Evolutionary conservation across 2,888 invertebrate species (phyloP).

Genomic region (Heliconius hortense): DNA sequence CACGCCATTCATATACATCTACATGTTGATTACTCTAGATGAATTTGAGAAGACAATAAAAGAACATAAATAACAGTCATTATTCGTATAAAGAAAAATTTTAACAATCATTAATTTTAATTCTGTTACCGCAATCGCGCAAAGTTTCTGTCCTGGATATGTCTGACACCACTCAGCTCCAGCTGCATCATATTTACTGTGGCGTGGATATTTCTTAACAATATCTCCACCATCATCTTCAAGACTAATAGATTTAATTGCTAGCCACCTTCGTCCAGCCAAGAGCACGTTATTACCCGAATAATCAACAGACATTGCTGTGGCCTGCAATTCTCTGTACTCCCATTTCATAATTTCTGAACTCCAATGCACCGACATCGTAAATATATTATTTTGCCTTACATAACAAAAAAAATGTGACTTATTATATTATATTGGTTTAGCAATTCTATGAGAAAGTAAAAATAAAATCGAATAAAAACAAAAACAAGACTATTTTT

Average conservation of each 20-base stretch:
- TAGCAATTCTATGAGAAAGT: slow-evolving; percentile 1
- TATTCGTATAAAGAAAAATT: slow-evolving; percentile 18
- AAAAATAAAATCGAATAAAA: slow-evolving; percentile 18
- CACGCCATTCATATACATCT: slow-evolving; percentile 91
- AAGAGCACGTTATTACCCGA: slow-evolving; percentile 92
- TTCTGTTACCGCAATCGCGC: slow-evolving; percentile 90
- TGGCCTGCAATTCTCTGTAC: slow-evolving; percentile 93
- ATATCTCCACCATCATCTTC: slow-evolving; percentile 85
- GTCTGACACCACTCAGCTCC: slow-evolving; percentile 96
- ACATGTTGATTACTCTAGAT: slow-evolving; percentile 91
- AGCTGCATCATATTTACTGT: slow-evolving; percentile 96
- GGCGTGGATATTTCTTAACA: slow-evolving; percentile 89
- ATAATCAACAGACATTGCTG: slow-evolving; percentile 95
- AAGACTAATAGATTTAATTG: slow-evolving; percentile 87
- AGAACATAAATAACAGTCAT: neutral
- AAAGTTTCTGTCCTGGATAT: slow-evolving; percentile 87
- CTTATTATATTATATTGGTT: neutral
- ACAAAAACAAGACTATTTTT: slow-evolving; percentile 16
- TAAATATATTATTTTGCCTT: slow-evolving; percentile 17
- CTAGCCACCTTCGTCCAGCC: slow-evolving; percentile 91
- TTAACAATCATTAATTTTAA: slow-evolving; percentile 22
- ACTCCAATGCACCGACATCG: slow-evolving; percentile 78
- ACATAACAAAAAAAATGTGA: slow-evolving; percentile 19
- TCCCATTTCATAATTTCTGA: slow-evolving; percentile 84
- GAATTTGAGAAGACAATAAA: neutral